Conservation (phyloP, 64 coral and sea anemone species). For the Hydrozoanthus tunicans region DNA sequence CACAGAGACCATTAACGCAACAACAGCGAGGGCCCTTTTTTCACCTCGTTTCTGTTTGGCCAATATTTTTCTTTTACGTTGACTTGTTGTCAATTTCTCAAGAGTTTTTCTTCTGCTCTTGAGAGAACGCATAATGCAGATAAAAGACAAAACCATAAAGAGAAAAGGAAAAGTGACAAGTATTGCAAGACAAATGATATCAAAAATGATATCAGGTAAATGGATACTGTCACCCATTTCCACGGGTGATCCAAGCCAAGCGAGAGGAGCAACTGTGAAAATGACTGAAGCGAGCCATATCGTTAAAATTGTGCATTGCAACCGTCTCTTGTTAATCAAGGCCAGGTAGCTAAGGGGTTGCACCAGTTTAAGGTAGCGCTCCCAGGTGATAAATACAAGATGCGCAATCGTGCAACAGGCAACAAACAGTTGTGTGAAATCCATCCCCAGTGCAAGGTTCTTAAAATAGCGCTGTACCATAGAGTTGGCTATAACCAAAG, state of each 20-base stretch:
- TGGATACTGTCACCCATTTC: background rate
- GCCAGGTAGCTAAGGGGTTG: background rate
- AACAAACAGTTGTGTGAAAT: conserved; percentile 7
- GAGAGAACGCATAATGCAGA: conserved; percentile 8
- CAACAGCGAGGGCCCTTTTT: background rate
- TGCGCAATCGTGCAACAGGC: background rate
- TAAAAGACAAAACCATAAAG: conserved; percentile 2
- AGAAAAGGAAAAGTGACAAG: conserved; percentile 1
- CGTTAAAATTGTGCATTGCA: background rate
- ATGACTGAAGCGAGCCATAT: background rate
- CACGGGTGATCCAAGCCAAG: background rate
- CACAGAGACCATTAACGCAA: conserved; percentile 2
- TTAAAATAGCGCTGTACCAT: background rate
- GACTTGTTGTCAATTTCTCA: background rate
- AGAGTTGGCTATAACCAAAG: background rate
- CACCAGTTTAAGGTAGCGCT: background rate
- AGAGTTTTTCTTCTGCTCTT: background rate
- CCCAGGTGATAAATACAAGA: conserved; percentile 14
- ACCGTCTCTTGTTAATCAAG: background rate
- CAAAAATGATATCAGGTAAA: background rate
- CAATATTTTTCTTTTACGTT: background rate
- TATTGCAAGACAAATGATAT: background rate
- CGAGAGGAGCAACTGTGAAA: background rate
- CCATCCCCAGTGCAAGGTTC: background rate
- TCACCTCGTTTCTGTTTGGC: background rate